Evolutionary conservation across 2,797 vertebrate genomes (phyloP).

Genomic region (Lycodopsis pacificus): DNA sequence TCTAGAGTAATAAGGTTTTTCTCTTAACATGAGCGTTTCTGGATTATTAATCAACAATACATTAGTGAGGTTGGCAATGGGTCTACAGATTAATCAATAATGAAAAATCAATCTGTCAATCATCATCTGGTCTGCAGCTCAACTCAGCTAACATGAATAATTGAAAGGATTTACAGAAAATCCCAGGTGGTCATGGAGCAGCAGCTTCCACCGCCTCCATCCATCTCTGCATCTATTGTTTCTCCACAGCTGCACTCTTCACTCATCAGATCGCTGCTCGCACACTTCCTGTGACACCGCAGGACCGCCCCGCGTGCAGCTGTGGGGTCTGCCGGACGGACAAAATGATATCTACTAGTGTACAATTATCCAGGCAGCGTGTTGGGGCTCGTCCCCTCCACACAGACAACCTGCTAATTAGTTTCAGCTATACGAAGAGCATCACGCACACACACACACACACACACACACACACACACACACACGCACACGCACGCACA

Average conservation of each 20-base stretch:
- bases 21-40: not conserved
- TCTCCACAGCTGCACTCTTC: slow-evolving; percentile 46
- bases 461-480: slow-evolving; percentile 16
- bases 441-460: slow-evolving; percentile 9
- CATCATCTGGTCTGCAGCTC: not conserved
- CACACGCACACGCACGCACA: slow-evolving; percentile 2
- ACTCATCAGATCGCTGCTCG: slow-evolving; percentile 16
- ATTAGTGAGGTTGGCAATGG: not conserved
- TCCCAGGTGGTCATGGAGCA: not conserved
- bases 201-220: not conserved
- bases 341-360: slow-evolving; percentile 24
- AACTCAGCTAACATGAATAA: not conserved
- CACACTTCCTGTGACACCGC: slow-evolving; percentile 41
- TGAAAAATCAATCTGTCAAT: not conserved
- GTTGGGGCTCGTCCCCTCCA: slow-evolving; percentile 7
- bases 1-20: not conserved
- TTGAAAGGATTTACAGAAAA: not conserved
- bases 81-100: not conserved
- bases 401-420: slow-evolving; percentile 56
- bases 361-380: slow-evolving; percentile 42
- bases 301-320: slow-evolving; percentile 44
- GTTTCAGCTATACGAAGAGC: slow-evolving; percentile 16
- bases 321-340: slow-evolving; percentile 16
- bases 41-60: not conserved
- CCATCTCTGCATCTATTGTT: not conserved